Base-by-base conservation (phyloP, 2,113 vertebrate species). In the Dascyllus trimaculatus region DNA sequence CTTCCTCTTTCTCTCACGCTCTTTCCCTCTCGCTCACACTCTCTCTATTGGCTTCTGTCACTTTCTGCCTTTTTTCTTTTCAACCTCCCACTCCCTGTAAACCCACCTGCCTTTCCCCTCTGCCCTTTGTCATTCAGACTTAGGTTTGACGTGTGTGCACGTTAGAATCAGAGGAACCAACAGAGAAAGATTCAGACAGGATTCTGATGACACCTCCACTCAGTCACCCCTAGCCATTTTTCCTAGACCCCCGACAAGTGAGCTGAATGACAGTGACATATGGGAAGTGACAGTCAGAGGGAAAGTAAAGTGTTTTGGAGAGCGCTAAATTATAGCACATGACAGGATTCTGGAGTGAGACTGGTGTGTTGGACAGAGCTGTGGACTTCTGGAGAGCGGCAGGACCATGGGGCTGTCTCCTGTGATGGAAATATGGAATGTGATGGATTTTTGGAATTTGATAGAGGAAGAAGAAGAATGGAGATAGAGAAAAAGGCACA, bases 251-350 rank as follows among this genome's bases (percentile, higher is more conserved):
- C 79, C 40, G 29, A 88, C 81, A 75, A 87, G 85, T 64, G 84
- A 86, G 81, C 61, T 85, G 81, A 91, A 84, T 86, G 91, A 89
- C 85, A 82, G 85, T 87, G 86, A 89, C 81, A 71, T 83, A 88
- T 87, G 51, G 69, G 84, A 90, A 54, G 75, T 87, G 86, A 89
- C 91, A 91, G 84, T 84, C 78, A 32, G 63, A 84, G 75, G 88
- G 86, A 88, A 92, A 71, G 84, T 74, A 63, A 85, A 75, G 67
- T 62, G 54, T 86, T 87, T 59, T 91, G 85, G 85, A 92, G 82
- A 86, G 68, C 75, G 85, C 70, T 85, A 85, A 81, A 90, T 90
- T 85, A 80, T 81, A 75, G 85, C 85, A 81, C 72, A 67, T 90
- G 90, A 90, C 89, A 91, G 84, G 84, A 85, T 83, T 80, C 82